Evolutionary conservation across 2,797 vertebrate genomes (phyloP), one percentile per base, ranked within the genome.

Genomic region (Capromys pilorides): DNA sequence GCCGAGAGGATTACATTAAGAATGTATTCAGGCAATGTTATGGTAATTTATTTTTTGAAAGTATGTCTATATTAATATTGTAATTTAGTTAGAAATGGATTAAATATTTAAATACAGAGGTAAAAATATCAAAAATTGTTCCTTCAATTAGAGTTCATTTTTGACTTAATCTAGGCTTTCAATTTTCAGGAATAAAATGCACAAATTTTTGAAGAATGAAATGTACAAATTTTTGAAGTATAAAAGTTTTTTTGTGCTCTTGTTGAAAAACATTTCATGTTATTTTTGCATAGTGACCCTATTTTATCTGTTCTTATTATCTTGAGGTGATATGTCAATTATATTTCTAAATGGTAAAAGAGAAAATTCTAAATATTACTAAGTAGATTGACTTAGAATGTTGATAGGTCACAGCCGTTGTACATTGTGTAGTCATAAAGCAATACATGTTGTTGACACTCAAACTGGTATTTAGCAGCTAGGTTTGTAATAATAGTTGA

Each of bases 1-100:
- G 96, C 94, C 97, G 98, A 96, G 33, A 97, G 96, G 97, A 94
- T 97, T 97, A 97, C 92, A 97, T 85, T 96, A 85, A 93, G 86
- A 97, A 75, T 94, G 0, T 95, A 96, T 97, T 98, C 96, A 93
- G 95, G 92, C 95, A 97, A 3, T 94, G 95, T 98, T 97, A 98
- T 1, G 94, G 95, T 97, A 98, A 98, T 98, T 97, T 98, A 92
- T 85, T 97, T 96, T 96, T 94, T 97, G 95, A 67, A 87, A 88
- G 31, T 51, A 39, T 93, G 51, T 93, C 95, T 87, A 66, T 97
- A 97, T 96, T 98, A 98, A 97, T 97, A 96, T 93, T 98, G 95
- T 96, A 91, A 96, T 97, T 98, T n/a, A 97, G 97, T 92, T 97
- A 97, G 86, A 97, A 97, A 97, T 98, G 85, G 97, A 98, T 98